Evolutionary conservation across 2,888 invertebrate species (phyloP), one percentile per base, ranked within the genome.

Genomic region (Hofmannophila pseudospretella): DNA sequence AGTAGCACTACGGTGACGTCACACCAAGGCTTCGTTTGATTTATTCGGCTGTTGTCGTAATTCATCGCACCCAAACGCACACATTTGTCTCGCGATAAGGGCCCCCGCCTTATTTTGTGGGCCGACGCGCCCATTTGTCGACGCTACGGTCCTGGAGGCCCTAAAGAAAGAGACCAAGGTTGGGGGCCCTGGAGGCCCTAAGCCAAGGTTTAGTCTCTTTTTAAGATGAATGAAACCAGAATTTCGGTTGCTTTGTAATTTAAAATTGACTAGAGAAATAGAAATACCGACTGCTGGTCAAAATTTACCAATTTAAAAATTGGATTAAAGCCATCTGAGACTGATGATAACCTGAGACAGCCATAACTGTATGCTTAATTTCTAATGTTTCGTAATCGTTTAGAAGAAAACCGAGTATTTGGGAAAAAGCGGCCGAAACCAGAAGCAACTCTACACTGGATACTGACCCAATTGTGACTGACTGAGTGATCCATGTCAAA

Each of bases 41-140:
- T 68, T 69, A 76, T 67, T 54, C 45, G 41, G 40, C 54, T 54
- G 60, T 68, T 59, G 44, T 40, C 38, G 59, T 67, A 63, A 74
- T 66, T 68, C 69, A 74, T 66, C 51, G 64, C 58, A 47, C 34
- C 48, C 51, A 42, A 49, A 51, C 29, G 45, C 57, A 60, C 59
- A 54, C 70, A 67, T 74, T 73, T 67, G 69, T 71, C 58, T 50
- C 41, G 41, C 51, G 58, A 67, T 69, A 68, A 66, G 56, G 50
- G 47, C n/a, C 49, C 41, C 9, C 36, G 32, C 35, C 39, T 38
- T 39, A 54, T 53, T 50, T 54, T 58, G 52, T 46, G 41, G 39
- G 41, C 37, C 45, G 45, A 33, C 44, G 38, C 40, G 36, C 42
- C 48, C 48, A 55, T 54, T 52, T 40, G 45, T 51, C 54, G 7